phyloP scores from a whole-genome alignment of 2,113 vertebrate genomes.

The Heterotis niloticus region DNA sequence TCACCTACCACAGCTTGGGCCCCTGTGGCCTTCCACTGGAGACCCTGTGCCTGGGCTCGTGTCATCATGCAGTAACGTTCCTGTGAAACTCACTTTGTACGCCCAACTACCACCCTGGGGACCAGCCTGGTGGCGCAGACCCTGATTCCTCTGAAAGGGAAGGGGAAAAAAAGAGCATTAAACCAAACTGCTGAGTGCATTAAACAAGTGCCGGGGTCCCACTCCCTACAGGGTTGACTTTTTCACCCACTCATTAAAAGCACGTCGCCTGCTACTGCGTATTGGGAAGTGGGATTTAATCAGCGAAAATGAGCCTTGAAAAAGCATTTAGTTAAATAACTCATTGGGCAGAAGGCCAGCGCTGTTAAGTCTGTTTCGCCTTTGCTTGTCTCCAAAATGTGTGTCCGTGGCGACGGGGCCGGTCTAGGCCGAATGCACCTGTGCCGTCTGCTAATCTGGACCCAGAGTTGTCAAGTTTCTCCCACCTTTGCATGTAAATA shows the following conservation, averaged over 20 bases:
- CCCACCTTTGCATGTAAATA: conserved; percentile 44
- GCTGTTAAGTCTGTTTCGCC: conserved; percentile 9
- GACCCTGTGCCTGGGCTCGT: no score
- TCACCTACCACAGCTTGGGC: no score
- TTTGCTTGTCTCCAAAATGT: not conserved
- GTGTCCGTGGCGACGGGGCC: not conserved
- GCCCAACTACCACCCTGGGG: no score
- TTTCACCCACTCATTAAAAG: conserved; percentile 19
- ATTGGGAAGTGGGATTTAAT: conserved; percentile 11
- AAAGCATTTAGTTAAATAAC: conserved; percentile 24
- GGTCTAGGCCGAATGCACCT: conserved; percentile 24
- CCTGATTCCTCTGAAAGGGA: not conserved
- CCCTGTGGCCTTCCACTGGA: no score
- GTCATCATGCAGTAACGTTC: no score
- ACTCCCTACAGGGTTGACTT: conserved; percentile 16
- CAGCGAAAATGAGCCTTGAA: conserved; percentile 23
- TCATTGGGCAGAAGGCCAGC: conserved; percentile 8
- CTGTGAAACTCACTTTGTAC: no score
- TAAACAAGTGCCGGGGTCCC: not conserved
- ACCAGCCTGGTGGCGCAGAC: no score
- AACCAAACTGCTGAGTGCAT: no score
- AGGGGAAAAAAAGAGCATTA: no score
- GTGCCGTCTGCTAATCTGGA: conserved; percentile 42
- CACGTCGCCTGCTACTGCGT: not conserved
- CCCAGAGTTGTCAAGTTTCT: conserved; percentile 43